Conservation (phyloP, 1,140 invertebrate genomes). For the Atta texana region DNA sequence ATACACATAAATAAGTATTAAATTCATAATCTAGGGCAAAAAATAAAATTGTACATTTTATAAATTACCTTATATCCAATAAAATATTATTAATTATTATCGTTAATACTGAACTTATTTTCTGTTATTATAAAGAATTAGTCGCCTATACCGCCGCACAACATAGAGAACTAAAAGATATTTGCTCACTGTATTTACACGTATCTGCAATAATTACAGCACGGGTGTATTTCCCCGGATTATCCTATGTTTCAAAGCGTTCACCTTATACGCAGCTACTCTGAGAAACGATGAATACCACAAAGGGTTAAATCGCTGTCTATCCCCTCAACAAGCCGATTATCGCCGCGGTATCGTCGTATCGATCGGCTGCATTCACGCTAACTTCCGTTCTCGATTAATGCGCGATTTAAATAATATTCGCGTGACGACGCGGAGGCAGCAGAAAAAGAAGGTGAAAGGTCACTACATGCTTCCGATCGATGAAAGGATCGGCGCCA, state of each 20-base stretch:
- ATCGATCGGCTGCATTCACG: conserved; percentile 73
- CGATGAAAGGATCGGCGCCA: conserved; percentile 51
- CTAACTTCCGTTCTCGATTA: conserved; percentile 67
- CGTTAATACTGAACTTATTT: conserved; percentile 2
- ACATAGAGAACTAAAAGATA: neutral
- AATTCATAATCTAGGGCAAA: neutral
- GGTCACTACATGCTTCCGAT: conserved; percentile 64
- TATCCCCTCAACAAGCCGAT: conserved; percentile 53
- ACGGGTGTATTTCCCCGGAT: neutral
- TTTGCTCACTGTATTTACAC: conserved; percentile 29
- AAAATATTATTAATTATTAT: neutral
- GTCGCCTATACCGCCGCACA: neutral
- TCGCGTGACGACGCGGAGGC: conserved; percentile 58
- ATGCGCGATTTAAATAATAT: conserved; percentile 70
- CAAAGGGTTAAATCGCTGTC: conserved; percentile 57
- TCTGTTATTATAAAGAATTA: conserved; percentile 2
- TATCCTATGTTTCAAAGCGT: conserved; percentile 37
- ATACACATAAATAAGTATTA: neutral
- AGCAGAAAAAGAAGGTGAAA: conserved; percentile 65
- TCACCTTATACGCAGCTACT: conserved; percentile 45
- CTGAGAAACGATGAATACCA: conserved; percentile 1
- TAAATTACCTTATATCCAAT: neutral
- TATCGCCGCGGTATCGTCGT: conserved; percentile 57
- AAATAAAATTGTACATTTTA: neutral
- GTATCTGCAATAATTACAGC: conserved; percentile 13